A percentile compares a stretch with the other conserved stretches of the same genome.
Evolutionary conservation across 2,113 vertebrate species (phyloP).

Genomic region (Aplodontia rufa): DNA sequence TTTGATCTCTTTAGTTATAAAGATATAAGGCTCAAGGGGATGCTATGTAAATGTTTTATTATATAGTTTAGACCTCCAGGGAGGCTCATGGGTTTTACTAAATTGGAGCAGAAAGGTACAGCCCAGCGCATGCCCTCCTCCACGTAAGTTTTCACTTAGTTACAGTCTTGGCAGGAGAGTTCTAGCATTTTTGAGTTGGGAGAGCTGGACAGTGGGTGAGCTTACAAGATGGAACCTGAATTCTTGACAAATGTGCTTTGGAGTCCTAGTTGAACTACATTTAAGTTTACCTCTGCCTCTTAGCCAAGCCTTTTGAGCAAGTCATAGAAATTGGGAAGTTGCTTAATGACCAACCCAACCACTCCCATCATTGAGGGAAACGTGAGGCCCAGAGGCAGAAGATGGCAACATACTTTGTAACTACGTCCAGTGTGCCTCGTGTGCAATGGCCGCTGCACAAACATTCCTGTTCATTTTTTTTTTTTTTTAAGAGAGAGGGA

Average conservation of each 20-base stretch:
- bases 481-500: no score
- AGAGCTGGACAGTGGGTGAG: background rate
- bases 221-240: background rate
- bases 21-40: background rate
- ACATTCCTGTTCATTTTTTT: background rate
- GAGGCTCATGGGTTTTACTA: background rate
- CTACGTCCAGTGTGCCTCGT: fast-evolving
- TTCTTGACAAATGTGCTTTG: background rate
- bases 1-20: background rate
- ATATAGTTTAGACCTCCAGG: background rate
- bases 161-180: background rate
- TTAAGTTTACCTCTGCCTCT: background rate
- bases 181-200: background rate
- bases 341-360: background rate
- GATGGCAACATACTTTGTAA: background rate
- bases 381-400: background rate
- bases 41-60: background rate
- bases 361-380: background rate
- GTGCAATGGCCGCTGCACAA: no score
- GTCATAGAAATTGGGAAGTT: background rate
- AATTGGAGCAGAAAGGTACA: background rate
- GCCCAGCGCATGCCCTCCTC: background rate
- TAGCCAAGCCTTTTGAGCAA: background rate
- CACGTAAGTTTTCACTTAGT: background rate
- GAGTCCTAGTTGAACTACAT: background rate